Base-by-base conservation (phyloP, 2,113 vertebrate species). In the Hippocampus mohnikei region DNA sequence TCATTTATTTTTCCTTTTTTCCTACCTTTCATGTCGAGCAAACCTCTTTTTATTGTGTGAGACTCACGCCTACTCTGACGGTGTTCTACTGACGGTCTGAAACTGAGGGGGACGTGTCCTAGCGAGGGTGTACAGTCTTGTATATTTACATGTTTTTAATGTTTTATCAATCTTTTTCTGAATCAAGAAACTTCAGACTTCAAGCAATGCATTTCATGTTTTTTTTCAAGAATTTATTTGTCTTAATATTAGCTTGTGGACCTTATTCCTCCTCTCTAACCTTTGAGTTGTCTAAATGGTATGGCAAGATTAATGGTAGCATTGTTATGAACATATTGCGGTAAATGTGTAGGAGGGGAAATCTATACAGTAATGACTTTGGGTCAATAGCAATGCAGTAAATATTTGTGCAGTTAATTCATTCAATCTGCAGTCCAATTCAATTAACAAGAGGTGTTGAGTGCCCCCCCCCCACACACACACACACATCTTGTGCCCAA, bases 371-470 rank as follows among this genome's bases (percentile, higher is more conserved):
- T 92, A 94, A 92, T 93, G 92, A 92, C 85, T 48, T 44, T 65
- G 37, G 62, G 82, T 81, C 81, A 79, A 84, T 33, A 42, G 67
- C 76, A 37, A 83, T 82, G 80, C 73, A 91, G 87, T 79, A 91
- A 90, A 92, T 90, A 92, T 87, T 80, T 85, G 85, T 78, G 70
- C 75, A 81, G 87, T 87, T 88, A 90, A 93, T 88, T 84, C 87
- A 85, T 71, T 67, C 18, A 85, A 88, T 84, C 84, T 67, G 70
- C 68, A 81, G 82, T 80, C 80, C 53, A 37, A 86, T 85, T 85
- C 71, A 87, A 87, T 91, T 85, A 90, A 75, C 67, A 62, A 27
- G 44, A 62, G 75, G 41, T 62, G 62, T 74, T 29, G 71, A 50
- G 56, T 23, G 1, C 67, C 5, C 2, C 5, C 33, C 29, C 29